Base-by-base conservation (phyloP, 2,888 invertebrate genomes). In the Drosophila mettleri region DNA sequence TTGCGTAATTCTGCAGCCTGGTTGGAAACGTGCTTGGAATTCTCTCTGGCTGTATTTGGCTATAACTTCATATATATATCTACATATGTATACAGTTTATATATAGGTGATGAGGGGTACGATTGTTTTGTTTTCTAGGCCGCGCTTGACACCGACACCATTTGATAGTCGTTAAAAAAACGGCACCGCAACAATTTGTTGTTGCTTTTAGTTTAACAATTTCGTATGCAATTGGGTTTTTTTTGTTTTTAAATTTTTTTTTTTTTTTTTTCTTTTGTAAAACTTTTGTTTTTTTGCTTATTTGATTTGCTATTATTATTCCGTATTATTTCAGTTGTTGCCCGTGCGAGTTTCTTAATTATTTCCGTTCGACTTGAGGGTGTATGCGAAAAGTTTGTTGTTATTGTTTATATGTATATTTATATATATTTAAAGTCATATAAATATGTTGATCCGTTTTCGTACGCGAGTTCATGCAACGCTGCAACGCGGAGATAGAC, bases 401-500 rank as follows among this genome's bases (percentile, higher is more conserved):
- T 54, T 36, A 54, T 38, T 74, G 51, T 69, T 55, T 48, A 24
- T 5, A 24, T 38, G 43, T 66, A 39, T 69, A 59, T 54, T 52
- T 41, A 49, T 53, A 53, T 69, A n/a, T 24, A 45, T 27, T 6
- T 43, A 24, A 24, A n/a, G 45, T 3, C 24, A 43, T 22, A 54
- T 65, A 31, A 48, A 8, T 60, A 38, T 58, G 33, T 66, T 65
- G 66, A 63, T 79, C 52, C 71, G 79, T 69, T 69, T 67, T 63
- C 55, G 70, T 65, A 65, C 80, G 80, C 70, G 85, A 90, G 90
- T 90, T 91, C 89, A 80, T 90, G 88, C 90, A 90, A 90, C 89
- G 88, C 90, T 91, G 92, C 91, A 92, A 91, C 91, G 90, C 91
- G 92, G 90, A 91, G 91, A 92, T 92, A 92, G 92, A 92, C 92